Percentiles rank a stretch among this genome's conserved stretches.
Conservation (phyloP, 2,797 vertebrate genomes). For the Furcifer pardalis region DNA sequence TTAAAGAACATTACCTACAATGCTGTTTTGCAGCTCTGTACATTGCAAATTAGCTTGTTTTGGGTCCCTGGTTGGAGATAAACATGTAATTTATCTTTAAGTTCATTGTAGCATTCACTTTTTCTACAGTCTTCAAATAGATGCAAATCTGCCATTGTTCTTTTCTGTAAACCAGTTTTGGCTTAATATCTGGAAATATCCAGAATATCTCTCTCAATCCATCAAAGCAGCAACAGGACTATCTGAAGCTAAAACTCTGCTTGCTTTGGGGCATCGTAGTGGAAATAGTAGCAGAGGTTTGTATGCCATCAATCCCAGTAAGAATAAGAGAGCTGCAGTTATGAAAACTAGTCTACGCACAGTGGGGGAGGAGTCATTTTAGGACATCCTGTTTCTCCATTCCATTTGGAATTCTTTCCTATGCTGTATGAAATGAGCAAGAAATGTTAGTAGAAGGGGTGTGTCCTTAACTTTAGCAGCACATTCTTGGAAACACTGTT, state of each 20-base stretch:
- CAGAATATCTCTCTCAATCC: neutral
- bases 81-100: too few species aligned
- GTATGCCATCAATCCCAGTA: neutral
- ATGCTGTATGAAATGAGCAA: slow-evolving; percentile 13
- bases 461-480: slow-evolving; percentile 27
- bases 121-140: neutral
- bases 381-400: neutral
- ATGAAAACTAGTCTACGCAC: neutral
- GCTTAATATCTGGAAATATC: neutral
- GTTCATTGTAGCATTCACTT: too few species aligned
- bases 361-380: slow-evolving; percentile 29
- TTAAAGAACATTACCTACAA: too few species aligned
- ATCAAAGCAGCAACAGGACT: neutral
- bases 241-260: neutral
- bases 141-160: neutral
- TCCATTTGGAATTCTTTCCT: slow-evolving; percentile 35
- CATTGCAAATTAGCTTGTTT: too few species aligned
- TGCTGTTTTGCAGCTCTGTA: too few species aligned
- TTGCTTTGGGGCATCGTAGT: neutral
- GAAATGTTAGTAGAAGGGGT: slow-evolving; percentile 33
- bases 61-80: too few species aligned
- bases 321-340: neutral
- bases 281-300: neutral
- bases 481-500: slow-evolving; percentile 30
- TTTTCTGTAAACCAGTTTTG: neutral